Evolutionary conservation across 2,113 vertebrate species (phyloP), one percentile per base, ranked within the genome.

Genomic region (Ceyx margarethae): DNA sequence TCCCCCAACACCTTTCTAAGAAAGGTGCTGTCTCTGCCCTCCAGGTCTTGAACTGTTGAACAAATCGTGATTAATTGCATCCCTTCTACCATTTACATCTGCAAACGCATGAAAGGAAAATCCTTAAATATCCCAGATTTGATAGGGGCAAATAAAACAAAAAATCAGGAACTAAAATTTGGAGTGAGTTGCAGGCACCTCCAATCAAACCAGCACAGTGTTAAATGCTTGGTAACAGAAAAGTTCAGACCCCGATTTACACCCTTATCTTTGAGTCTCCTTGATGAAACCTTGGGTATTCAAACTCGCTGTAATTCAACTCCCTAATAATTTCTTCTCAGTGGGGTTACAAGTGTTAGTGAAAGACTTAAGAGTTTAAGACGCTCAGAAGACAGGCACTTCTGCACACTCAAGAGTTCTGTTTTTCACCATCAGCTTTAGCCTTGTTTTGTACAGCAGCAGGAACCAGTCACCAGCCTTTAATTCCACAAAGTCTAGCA

Each of bases 41-140:
- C 9, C 1, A 1, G 29, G 16, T 18, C 56, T 77, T 60, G 1
- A 10, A 10, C 66, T 66, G 64, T 68, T 28, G 29, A 58, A 57
- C n/a, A 66, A 65, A 57, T 50, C 29, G 25, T 14, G 17, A 12
- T 3, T 3, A 33, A 80, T 48, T 31, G 8, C 62, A 85, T 15
- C 48, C 14, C 9, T 67, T 60, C 33, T 48, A 9, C 1, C 2
- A 20, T 35, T 66, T 69, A 26, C 20, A n/a, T 35, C 54, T 61
- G 48, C 6, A n/a, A 28, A 33, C 0, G 0, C 1, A 10, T 1
- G 14, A 42, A 81, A 60, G 25, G 50, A 67, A 23, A 65, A 60
- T 20, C n/a, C 35, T 51, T 58, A 37, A 37, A n/a, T 6, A 53
- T 3, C 11, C 17, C 13, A 23, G 17, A 16, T 75, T 35, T 57